phyloP scores from a whole-genome alignment of 2,888 invertebrate genomes.

The Caenorhabditis sp. region DNA sequence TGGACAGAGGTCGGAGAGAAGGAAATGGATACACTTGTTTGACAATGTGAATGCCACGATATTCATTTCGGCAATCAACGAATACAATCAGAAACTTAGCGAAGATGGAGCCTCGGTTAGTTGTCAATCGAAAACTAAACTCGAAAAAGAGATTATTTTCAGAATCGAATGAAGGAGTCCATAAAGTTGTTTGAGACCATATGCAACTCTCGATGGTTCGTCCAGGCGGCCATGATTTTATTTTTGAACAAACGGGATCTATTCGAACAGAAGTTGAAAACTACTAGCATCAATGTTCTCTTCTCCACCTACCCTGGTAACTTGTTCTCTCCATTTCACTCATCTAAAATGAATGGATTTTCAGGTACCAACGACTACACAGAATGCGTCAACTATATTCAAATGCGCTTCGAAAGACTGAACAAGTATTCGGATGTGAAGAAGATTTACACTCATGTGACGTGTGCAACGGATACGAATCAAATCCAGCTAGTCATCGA shows the following conservation, averaged over 20 bases:
- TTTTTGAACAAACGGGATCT: slow-evolving; percentile 75
- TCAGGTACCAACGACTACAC: slow-evolving; percentile 61
- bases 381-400: slow-evolving; percentile 56
- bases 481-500: slow-evolving; percentile 74
- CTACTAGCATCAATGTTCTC: slow-evolving; percentile 57
- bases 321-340: neutral
- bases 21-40: slow-evolving; percentile 76
- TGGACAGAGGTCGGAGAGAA: slow-evolving; percentile 73
- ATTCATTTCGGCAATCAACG: slow-evolving; percentile 72
- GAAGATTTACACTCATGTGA: slow-evolving; percentile 69
- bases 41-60: slow-evolving; percentile 75
- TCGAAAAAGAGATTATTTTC: neutral
- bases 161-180: slow-evolving; percentile 72
- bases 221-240: slow-evolving; percentile 67
- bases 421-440: slow-evolving; percentile 51
- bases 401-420: slow-evolving; percentile 52
- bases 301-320: slow-evolving; percentile 69
- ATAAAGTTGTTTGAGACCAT: slow-evolving; percentile 70
- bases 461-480: slow-evolving; percentile 72
- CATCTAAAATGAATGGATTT: neutral
- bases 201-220: slow-evolving; percentile 70
- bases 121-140: neutral
- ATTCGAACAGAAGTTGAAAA: slow-evolving; percentile 69
- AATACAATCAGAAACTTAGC: slow-evolving; percentile 70
- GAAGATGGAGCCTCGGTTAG: slow-evolving; percentile 67